These are phyloP conservation scores for Hydropotes inermis DNA, from an alignment of 2,113 vertebrate species.

Conservation along the genomic window DNA sequence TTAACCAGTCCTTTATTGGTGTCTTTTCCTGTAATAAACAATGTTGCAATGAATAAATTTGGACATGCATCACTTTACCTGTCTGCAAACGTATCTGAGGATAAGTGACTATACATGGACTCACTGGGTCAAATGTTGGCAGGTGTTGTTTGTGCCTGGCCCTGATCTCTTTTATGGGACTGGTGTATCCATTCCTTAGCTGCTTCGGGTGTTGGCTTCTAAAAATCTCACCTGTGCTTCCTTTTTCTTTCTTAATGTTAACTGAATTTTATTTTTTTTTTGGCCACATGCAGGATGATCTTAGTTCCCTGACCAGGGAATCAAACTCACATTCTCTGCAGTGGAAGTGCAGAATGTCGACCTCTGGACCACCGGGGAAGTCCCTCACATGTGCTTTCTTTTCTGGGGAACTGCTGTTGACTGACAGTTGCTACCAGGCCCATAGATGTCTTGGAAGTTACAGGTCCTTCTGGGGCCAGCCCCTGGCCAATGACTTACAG, in stretches of 20 bases:
- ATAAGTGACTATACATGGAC: not conserved
- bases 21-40: constrained; percentile 4
- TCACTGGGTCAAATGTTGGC: not conserved
- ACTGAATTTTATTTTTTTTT: not conserved
- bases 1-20: not conserved
- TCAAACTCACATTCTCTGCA: not conserved
- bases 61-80: not conserved
- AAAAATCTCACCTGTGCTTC: not conserved
- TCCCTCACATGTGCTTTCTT: not conserved
- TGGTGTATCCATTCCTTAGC: not conserved
- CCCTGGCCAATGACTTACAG: not conserved
- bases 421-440: not conserved
- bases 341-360: not conserved
- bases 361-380: not conserved
- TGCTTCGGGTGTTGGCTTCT: not conserved
- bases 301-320: not conserved
- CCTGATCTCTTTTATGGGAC: not conserved
- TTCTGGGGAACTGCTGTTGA: not conserved
- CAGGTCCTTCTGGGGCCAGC: not conserved
- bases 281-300: not conserved
- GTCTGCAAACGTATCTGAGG: not conserved
- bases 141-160: not conserved
- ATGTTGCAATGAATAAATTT: not conserved
- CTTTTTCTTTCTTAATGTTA: not conserved
- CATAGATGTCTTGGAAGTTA: not conserved